Evolutionary conservation across 2,888 invertebrate genomes (phyloP), one percentile per base, ranked within the genome.

Genomic region (Campoplex capitator): DNA sequence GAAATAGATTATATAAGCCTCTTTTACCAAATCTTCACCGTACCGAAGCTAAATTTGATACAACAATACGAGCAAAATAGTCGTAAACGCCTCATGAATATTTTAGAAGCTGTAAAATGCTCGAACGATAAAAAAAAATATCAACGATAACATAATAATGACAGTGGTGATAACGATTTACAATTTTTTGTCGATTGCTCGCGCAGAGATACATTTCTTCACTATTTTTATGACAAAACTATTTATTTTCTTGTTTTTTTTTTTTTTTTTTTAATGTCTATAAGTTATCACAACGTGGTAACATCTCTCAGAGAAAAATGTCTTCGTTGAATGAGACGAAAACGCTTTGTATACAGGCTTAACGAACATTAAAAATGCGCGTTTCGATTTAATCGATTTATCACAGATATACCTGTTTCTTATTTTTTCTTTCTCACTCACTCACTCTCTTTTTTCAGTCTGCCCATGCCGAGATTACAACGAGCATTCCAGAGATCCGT

Each of bases 391-490:
- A 13, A 71, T 48, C n/a, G 67, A 71, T 79, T 79, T 79, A 70
- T 79, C 70, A 71, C 70, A 58, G 70, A 70, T 42, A 71, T 54
- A 32, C 56, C 56, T 45, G 48, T 77, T 32, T 65, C 35, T 77
- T 16, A 6, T 62, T 16, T 62, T 62, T 48, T 79, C 45, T 58
- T 45, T 32, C 42, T 56, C 51, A 38, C 32, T 45, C 56, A 28
- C 42, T 56, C 51, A 13, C 78, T 54, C 70, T 11, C 42, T 1
- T 70, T 38, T 38, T 18, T 76, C 45, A 28, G 23, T 16, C 42
- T 76, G 8, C n/a, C 18, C 16, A 28, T 28, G 62, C 16, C 62
- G 32, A 32, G 45, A 38, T 62, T 71, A 28, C 62, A 32, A 71
- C 42, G 32, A 42, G 8, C 51, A 58, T 68, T 68, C 56, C 56